These are phyloP conservation scores for Drosophila pseudoobscura DNA, from an alignment of 1,140 invertebrate species.

Conservation along the genomic window DNA sequence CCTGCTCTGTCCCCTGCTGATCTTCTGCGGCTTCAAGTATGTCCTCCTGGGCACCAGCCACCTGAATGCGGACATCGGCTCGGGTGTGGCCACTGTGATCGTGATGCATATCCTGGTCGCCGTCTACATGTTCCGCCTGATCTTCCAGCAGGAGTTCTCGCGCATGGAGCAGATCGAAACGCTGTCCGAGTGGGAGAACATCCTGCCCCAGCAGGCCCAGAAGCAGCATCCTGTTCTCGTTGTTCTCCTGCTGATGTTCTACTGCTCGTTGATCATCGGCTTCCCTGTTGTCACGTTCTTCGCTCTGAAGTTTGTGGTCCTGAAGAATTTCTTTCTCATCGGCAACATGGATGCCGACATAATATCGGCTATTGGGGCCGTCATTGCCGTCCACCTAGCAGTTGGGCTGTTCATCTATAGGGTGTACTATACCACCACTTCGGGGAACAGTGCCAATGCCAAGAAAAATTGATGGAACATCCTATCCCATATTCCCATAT, in stretches of 20 bases:
- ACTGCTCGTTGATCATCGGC: slow-evolving; percentile 34
- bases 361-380: slow-evolving; percentile 43
- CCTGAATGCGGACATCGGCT: slow-evolving; percentile 31
- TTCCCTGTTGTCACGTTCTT: slow-evolving; percentile 47
- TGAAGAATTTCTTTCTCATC: slow-evolving; percentile 34
- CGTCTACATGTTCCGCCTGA: slow-evolving; percentile 33
- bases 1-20: slow-evolving; percentile 16
- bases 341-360: slow-evolving; percentile 33
- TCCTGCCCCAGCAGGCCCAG: background rate
- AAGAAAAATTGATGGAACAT: background rate
- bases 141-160: slow-evolving; percentile 22
- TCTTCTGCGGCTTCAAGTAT: slow-evolving; percentile 27
- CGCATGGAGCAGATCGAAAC: slow-evolving; percentile 11
- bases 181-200: slow-evolving; percentile 17
- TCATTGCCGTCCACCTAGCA: slow-evolving; percentile 36
- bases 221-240: slow-evolving; percentile 13
- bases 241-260: slow-evolving; percentile 29
- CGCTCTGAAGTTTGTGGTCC: slow-evolving; percentile 48
- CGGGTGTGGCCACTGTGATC: slow-evolving; percentile 34
- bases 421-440: slow-evolving; percentile 10
- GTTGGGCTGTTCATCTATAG: slow-evolving; percentile 46
- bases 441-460: slow-evolving; percentile 2
- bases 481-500: too few species aligned
- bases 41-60: slow-evolving; percentile 5
- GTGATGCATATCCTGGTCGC: slow-evolving; percentile 33